A percentile compares a stretch with the other conserved stretches of the same genome.
These are phyloP conservation scores for Pandemis corylana DNA, from an alignment of 2,888 invertebrate species.

Conservation along the genomic window DNA sequence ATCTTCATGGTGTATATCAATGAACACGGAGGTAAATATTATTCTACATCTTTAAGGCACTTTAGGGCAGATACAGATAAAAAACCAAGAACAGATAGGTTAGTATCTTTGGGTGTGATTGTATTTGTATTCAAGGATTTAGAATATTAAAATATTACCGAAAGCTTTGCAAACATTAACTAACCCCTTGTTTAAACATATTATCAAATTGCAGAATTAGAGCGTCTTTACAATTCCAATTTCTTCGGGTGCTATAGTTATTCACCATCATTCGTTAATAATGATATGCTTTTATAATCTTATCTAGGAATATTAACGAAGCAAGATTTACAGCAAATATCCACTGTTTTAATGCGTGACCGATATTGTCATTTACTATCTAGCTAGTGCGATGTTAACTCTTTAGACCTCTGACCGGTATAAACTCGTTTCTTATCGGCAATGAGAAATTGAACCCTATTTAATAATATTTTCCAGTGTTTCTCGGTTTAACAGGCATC, in stretches of 20 bases:
- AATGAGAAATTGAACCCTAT: slow-evolving; percentile 68
- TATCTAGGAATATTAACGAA: slow-evolving; percentile 19
- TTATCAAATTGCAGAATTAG: background rate
- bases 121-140: no score
- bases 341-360: slow-evolving; percentile 32
- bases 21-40: slow-evolving; percentile 91
- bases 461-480: slow-evolving; percentile 2
- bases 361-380: slow-evolving; percentile 60
- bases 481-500: background rate
- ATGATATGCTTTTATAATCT: slow-evolving; percentile 18
- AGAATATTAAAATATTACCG: no score
- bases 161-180: no score
- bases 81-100: no score
- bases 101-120: no score
- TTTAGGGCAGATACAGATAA: background rate
- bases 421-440: slow-evolving; percentile 75
- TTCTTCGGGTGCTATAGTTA: background rate
- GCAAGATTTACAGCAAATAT: slow-evolving; percentile 15
- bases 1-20: slow-evolving; percentile 95
- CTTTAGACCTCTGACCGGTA: slow-evolving; percentile 75
- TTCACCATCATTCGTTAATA: slow-evolving; percentile 17
- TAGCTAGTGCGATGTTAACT: slow-evolving; percentile 53
- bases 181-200: background rate
- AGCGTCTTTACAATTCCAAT: background rate
- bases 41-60: background rate